These are phyloP conservation scores for Plodia interpunctella DNA, from an alignment of 1,140 invertebrate genomes.

Conservation along the genomic window DNA sequence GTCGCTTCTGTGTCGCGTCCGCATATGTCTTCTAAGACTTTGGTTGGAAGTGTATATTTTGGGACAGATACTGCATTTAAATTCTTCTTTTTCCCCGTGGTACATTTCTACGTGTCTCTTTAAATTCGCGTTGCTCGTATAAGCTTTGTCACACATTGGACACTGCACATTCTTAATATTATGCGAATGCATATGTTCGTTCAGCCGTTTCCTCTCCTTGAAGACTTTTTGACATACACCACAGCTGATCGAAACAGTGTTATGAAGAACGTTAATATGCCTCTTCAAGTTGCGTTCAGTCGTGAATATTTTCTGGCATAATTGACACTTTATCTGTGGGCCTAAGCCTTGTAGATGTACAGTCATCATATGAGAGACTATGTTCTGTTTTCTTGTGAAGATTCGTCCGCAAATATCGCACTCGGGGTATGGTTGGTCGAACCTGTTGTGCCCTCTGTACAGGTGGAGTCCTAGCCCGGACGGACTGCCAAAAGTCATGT, in stretches of 20 bases:
- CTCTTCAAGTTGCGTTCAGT: slow-evolving; percentile 49
- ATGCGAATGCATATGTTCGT: slow-evolving; percentile 45
- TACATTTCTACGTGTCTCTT: slow-evolving; percentile 47
- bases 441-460: slow-evolving; percentile 44
- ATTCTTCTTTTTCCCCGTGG: slow-evolving; percentile 40
- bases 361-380: slow-evolving; percentile 53
- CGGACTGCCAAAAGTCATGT: slow-evolving; percentile 40
- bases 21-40: slow-evolving; percentile 42
- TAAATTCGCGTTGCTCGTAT: slow-evolving; percentile 45
- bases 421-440: slow-evolving; percentile 43
- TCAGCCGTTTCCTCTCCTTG: slow-evolving; percentile 37
- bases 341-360: slow-evolving; percentile 41
- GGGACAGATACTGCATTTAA: slow-evolving; percentile 44
- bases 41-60: slow-evolving; percentile 57
- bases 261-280: slow-evolving; percentile 44
- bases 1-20: slow-evolving; percentile 27
- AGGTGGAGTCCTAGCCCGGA: slow-evolving; percentile 42
- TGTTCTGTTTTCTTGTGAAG: slow-evolving; percentile 57
- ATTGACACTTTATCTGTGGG: slow-evolving; percentile 31
- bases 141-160: slow-evolving; percentile 43
- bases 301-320: slow-evolving; percentile 49
- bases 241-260: slow-evolving; percentile 42
- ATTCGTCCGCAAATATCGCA: slow-evolving; percentile 59
- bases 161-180: slow-evolving; percentile 30
- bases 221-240: slow-evolving; percentile 46